These are phyloP conservation scores for Lysandra bellargus DNA, from an alignment of 2,888 invertebrate species.

Conservation along the genomic window DNA sequence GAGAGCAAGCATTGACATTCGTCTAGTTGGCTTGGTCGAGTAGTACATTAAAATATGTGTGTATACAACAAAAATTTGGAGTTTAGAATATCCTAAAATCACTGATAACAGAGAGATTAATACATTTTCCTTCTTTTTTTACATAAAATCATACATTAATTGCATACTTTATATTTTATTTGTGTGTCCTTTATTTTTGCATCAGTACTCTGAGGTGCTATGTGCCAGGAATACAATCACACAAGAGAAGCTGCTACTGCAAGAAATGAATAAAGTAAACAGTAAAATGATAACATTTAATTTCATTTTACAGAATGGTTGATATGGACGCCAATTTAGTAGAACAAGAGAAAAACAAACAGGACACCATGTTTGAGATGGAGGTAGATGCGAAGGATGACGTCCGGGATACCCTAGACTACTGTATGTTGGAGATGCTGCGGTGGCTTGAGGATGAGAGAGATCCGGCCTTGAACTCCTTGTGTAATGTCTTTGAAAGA, in stretches of 20 bases:
- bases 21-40: too few species aligned
- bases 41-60: too few species aligned
- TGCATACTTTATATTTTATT: too few species aligned
- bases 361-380: slow-evolving; percentile 79
- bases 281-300: slow-evolving; percentile 21
- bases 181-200: too few species aligned
- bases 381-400: slow-evolving; percentile 77
- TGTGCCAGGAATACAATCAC: background rate
- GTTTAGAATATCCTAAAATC: background rate
- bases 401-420: slow-evolving; percentile 82
- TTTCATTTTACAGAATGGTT: slow-evolving; percentile 81
- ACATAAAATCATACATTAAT: too few species aligned
- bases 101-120: too few species aligned
- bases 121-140: too few species aligned
- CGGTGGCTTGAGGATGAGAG: slow-evolving; percentile 84
- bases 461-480: slow-evolving; percentile 80
- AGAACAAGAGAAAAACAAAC: slow-evolving; percentile 65
- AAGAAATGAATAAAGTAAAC: background rate
- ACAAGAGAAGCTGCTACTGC: background rate
- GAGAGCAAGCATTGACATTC: too few species aligned
- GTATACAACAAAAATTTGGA: background rate
- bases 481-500: slow-evolving; percentile 87
- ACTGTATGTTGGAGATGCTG: slow-evolving; percentile 87
- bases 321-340: slow-evolving; percentile 87
- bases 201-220: background rate